These are phyloP conservation scores for Anoura caudifer DNA, from an alignment of 2,113 vertebrate species.

Conservation along the genomic window DNA sequence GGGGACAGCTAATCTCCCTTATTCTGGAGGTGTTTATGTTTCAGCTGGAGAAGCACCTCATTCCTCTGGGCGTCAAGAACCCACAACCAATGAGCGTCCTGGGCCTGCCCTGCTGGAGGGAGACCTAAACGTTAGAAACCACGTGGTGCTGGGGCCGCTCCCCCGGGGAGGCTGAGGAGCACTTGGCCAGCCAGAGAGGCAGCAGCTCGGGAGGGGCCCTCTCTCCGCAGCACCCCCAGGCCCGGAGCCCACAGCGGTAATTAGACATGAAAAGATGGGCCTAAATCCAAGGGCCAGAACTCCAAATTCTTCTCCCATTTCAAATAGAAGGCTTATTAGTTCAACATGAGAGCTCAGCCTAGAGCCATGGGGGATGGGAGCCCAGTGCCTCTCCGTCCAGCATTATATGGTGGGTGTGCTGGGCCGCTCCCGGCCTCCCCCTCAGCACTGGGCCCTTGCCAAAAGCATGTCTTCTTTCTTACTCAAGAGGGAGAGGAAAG, in stretches of 20 bases:
- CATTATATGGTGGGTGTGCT: fast-evolving
- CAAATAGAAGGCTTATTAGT: neutral
- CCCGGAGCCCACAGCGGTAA: neutral
- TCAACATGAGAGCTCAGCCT: neutral
- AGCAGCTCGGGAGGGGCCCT: neutral
- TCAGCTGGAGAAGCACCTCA: fast-evolving
- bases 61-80: neutral
- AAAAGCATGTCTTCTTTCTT: neutral
- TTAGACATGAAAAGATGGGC: neutral
- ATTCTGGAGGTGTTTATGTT: neutral
- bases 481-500: neutral
- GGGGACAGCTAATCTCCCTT: neutral
- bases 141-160: neutral
- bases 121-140: slow-evolving; percentile 29
- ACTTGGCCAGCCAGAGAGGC: slow-evolving; percentile 37
- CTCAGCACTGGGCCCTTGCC: neutral
- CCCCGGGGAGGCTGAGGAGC: neutral
- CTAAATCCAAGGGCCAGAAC: neutral
- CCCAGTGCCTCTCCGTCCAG: neutral
- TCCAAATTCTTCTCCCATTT: neutral
- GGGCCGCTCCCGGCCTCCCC: neutral
- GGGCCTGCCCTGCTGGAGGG: neutral
- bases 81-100: fast-evolving
- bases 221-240: neutral
- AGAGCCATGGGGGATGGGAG: neutral